Percentiles rank a stretch among this genome's conserved stretches.
Conservation (phyloP, 2,797 vertebrate species). For the Gastrophryne carolinensis region DNA sequence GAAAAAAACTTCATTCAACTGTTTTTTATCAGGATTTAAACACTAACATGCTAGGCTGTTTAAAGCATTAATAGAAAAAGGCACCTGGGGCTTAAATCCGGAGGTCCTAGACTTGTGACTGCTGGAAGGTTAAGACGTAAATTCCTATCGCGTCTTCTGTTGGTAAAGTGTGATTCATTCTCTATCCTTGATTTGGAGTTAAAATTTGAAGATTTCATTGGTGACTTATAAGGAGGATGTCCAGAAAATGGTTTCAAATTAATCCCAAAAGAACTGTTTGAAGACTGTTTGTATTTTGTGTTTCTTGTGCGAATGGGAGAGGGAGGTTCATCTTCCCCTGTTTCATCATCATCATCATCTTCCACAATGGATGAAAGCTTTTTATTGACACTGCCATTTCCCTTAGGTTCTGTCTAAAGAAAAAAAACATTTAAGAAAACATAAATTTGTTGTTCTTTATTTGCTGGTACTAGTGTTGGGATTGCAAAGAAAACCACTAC, state of each 20-base stretch:
- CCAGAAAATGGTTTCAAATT: conserved; percentile 74
- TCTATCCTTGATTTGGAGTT: conserved; percentile 66
- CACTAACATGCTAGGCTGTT: too few species aligned
- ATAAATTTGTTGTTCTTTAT: not conserved
- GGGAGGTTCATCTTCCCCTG: conserved; percentile 65
- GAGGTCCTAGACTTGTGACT: conserved; percentile 72
- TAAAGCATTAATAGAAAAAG: not conserved
- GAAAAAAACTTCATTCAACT: too few species aligned
- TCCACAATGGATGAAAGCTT: conserved; percentile 73
- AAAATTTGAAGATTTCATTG: conserved; percentile 67
- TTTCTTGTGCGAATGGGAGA: conserved; percentile 69
- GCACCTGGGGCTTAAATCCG: conserved; percentile 89
- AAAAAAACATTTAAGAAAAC: not conserved
- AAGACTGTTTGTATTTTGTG: conserved; percentile 64
- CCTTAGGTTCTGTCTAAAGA: conserved; percentile 72
- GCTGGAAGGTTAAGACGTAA: conserved; percentile 74
- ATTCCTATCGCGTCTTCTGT: conserved; percentile 70
- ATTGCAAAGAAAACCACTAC: not conserved
- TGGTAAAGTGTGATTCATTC: conserved; percentile 61
- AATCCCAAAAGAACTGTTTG: conserved; percentile 67
- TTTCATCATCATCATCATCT: conserved; percentile 74
- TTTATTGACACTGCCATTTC: conserved; percentile 76
- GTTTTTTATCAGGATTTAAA: too few species aligned
- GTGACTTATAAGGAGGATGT: conserved; percentile 72
- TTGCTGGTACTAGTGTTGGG: not conserved